Conservation (phyloP, 2,113 vertebrate genomes). For the Acanthochromis polyacanthus region DNA sequence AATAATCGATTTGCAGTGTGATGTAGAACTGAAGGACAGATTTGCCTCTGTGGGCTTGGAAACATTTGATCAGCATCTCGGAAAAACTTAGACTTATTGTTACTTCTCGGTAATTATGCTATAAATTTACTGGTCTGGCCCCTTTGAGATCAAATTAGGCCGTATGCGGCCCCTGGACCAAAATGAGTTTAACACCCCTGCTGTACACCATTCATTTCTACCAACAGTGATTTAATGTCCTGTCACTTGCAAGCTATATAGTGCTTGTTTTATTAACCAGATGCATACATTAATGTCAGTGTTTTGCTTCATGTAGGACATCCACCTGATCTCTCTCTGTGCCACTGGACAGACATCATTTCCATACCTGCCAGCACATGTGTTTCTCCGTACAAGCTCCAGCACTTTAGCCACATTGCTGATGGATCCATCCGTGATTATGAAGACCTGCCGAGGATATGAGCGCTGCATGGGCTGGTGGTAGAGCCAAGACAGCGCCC, state of each 20-base stretch:
- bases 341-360: not conserved
- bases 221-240: constrained; percentile 11
- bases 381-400: constrained; percentile 91
- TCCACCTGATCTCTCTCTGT: not conserved
- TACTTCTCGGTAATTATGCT: no score
- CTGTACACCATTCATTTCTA: not conserved
- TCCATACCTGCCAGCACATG: constrained; percentile 88
- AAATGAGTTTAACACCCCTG: no score
- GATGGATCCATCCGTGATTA: constrained; percentile 84
- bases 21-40: no score
- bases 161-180: no score
- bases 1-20: no score
- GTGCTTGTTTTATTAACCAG: constrained; percentile 7
- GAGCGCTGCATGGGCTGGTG: constrained; percentile 89
- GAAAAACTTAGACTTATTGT: no score
- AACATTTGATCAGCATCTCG: no score
- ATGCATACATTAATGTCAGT: not conserved
- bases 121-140: no score
- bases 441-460: constrained; percentile 94
- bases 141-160: no score
- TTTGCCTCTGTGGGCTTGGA: no score
- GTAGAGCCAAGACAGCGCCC: constrained; percentile 89
- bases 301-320: not conserved
- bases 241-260: not conserved
- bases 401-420: constrained; percentile 84